These are phyloP conservation scores for Cacatua alba DNA, from an alignment of 2,113 vertebrate genomes.

Conservation along the genomic window DNA sequence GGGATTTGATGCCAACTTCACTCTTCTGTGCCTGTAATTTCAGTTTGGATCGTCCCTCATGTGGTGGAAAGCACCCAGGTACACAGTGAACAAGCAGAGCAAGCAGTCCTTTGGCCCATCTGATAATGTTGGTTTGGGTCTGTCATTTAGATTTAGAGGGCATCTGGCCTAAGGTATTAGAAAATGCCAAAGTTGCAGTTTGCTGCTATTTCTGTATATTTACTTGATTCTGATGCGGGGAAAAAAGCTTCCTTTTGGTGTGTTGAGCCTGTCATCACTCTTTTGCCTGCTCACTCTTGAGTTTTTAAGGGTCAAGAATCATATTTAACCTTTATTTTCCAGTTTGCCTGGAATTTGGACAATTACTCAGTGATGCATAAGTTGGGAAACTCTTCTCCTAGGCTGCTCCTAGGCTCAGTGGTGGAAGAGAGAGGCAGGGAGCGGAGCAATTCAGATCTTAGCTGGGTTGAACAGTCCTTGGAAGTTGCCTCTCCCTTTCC, in stretches of 20 bases:
- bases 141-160: not conserved
- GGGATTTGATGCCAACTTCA: not conserved
- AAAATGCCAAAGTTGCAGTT: not conserved
- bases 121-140: not conserved
- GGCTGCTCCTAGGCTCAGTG: too few relatives aligned
- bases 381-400: not conserved
- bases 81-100: not conserved
- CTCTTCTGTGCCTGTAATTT: not conserved
- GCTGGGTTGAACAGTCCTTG: not conserved
- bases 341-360: not conserved
- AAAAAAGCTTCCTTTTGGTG: too few relatives aligned
- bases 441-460: not conserved
- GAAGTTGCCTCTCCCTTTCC: not conserved
- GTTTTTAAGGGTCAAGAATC: not conserved
- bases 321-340: not conserved
- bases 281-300: not conserved
- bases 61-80: not conserved
- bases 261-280: not conserved
- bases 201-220: not conserved
- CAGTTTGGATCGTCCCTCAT: not conserved
- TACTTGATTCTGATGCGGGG: not conserved
- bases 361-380: not conserved
- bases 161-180: not conserved
- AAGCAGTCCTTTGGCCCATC: not conserved
- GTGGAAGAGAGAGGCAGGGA: not conserved